A percentile compares a stretch with the other conserved stretches of the same genome.
Evolutionary conservation across 2,888 invertebrate species (phyloP).

Genomic region (Tachina lurida): DNA sequence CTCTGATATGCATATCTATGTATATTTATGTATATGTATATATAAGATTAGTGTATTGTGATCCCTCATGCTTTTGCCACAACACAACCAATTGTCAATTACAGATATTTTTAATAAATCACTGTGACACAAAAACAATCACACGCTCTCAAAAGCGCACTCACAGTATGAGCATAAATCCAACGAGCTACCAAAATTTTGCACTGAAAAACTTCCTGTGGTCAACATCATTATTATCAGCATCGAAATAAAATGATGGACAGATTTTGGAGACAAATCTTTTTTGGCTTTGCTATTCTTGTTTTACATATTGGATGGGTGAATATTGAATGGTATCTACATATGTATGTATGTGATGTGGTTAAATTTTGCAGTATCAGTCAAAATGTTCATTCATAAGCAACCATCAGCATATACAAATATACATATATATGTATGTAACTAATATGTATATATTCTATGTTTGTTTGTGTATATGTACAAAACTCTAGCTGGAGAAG

Average conservation of each 20-base stretch:
- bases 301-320: constrained; percentile 29
- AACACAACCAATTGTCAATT: constrained; percentile 67
- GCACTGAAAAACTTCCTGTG: constrained; percentile 28
- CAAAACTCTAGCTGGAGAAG: neutral
- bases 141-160: constrained; percentile 4
- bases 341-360: constrained; percentile 28
- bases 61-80: constrained; percentile 55
- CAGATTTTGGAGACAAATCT: constrained; percentile 60
- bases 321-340: constrained; percentile 20
- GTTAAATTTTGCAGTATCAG: constrained; percentile 60
- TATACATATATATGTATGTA: no score
- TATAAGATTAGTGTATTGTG: constrained; percentile 49
- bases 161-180: neutral
- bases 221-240: constrained; percentile 61
- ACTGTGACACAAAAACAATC: constrained; percentile 62
- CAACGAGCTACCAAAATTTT: constrained; percentile 9
- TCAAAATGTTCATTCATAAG: constrained; percentile 59
- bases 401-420: neutral
- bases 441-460: no score
- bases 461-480: neutral
- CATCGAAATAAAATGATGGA: constrained; percentile 62
- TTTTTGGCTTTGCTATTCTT: neutral
- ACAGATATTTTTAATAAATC: constrained; percentile 72
- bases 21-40: constrained; percentile 12
- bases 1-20: no score